Percentiles rank a stretch among this genome's conserved stretches.
Conservation (phyloP, 2,797 vertebrate genomes). For the Myotis pilosus region DNA sequence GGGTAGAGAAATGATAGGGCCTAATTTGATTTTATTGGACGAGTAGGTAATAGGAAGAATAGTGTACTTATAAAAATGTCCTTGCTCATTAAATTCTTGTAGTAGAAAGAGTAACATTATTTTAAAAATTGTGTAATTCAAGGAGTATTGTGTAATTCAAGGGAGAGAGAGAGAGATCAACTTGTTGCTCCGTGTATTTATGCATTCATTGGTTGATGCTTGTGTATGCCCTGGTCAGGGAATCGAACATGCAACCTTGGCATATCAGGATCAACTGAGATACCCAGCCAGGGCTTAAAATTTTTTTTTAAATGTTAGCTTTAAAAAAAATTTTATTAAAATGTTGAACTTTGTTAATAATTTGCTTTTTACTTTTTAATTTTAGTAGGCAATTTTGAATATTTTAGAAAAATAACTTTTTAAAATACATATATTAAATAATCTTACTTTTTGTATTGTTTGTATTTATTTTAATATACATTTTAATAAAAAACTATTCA, state of each 20-base stretch:
- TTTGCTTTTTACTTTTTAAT: neutral
- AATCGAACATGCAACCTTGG: neutral
- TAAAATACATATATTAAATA: neutral
- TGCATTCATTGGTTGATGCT: neutral
- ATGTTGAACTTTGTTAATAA: neutral
- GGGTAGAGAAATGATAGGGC: constrained; percentile 49
- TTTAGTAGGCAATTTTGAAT: neutral
- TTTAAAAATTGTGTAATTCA: neutral
- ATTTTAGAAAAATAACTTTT: constrained; percentile 1
- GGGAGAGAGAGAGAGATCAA: neutral
- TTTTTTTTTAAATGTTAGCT: neutral
- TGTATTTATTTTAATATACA: neutral
- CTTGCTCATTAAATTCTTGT: neutral
- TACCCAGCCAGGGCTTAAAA: neutral
- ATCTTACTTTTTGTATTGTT: neutral
- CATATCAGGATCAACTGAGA: neutral
- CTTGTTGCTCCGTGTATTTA: neutral
- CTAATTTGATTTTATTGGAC: constrained; percentile 21
- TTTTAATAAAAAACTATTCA: neutral
- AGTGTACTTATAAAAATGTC: neutral
- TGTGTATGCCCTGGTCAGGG: neutral
- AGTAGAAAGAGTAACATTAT: neutral
- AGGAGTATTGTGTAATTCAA: neutral
- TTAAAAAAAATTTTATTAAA: neutral
- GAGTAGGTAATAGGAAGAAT: constrained; percentile 20